Conservation (phyloP, 53 echinoderm and acorn worm species). For the Paracentrotus lividus region DNA sequence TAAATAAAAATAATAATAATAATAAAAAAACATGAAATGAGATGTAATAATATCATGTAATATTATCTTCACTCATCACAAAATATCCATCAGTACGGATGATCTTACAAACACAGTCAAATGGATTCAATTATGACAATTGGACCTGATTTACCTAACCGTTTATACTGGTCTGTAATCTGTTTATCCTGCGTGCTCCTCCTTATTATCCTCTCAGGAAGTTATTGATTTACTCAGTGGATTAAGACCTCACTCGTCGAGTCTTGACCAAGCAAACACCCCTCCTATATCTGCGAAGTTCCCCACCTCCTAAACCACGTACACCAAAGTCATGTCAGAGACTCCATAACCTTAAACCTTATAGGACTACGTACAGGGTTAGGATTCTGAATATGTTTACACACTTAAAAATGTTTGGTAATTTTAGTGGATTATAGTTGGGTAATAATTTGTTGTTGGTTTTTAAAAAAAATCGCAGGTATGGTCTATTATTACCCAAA, state of each 20-base stretch:
- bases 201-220: constrained; percentile 64
- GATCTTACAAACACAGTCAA: not conserved
- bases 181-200: constrained; percentile 65
- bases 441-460: no score
- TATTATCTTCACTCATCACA: not conserved
- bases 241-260: constrained; percentile 60
- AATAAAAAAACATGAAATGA: not conserved
- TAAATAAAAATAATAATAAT: not conserved
- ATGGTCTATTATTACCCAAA: no score
- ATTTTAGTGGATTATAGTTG: no score
- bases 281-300: not conserved
- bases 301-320: not conserved
- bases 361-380: no score
- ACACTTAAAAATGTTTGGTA: no score
- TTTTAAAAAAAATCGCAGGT: no score
- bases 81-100: not conserved
- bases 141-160: constrained; percentile 31
- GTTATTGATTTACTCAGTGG: constrained; percentile 60
- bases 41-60: not conserved
- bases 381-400: no score
- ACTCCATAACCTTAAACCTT: not conserved
- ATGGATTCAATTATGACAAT: constrained; percentile 37
- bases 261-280: constrained; percentile 59
- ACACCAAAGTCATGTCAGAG: not conserved
- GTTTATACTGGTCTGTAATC: constrained; percentile 51